Conservation (phyloP, 2,113 vertebrate species). For the Neotragus pygmaeus region DNA sequence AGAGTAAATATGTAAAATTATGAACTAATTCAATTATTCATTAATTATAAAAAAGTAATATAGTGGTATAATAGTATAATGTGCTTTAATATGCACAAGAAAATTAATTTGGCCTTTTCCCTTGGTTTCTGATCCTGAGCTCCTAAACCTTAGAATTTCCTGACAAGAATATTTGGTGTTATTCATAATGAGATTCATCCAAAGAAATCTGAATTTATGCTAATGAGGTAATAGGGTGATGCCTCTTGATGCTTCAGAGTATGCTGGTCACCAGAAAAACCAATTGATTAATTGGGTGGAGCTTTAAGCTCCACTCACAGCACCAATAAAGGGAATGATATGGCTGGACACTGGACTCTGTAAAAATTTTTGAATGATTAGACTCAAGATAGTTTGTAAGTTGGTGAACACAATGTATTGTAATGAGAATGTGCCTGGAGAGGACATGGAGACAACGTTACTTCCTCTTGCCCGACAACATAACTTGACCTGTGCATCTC, state of each 20-base stretch:
- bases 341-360: background rate
- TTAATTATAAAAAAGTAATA: background rate
- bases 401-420: background rate
- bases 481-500: background rate
- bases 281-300: background rate
- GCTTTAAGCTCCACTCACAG: background rate
- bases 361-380: background rate
- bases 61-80: accelerated
- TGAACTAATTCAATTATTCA: background rate
- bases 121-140: background rate
- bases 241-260: background rate
- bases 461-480: accelerated
- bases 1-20: background rate
- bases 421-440: background rate
- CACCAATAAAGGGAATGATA: background rate
- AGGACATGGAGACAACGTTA: too few relatives aligned
- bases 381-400: background rate
- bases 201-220: background rate
- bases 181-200: background rate
- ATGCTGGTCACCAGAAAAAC: background rate
- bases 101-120: background rate
- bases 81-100: background rate
- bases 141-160: background rate
- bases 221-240: background rate
- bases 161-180: background rate